Evolutionary conservation across 35 echinoderm and acorn worm species (phyloP), one percentile per base, ranked within the genome.

Genomic region (Apostichopus parvimensis): DNA sequence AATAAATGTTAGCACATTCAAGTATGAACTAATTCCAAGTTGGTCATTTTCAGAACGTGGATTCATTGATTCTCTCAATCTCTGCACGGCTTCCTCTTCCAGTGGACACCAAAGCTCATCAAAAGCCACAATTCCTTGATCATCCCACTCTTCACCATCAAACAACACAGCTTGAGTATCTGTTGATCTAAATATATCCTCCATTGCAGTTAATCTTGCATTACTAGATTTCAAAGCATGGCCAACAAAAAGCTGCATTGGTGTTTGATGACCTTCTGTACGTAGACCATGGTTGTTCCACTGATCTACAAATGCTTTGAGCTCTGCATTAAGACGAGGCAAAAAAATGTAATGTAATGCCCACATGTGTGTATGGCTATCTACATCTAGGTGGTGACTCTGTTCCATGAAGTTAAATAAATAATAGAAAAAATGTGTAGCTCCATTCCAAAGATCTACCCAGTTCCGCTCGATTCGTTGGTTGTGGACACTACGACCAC

Each of bases 281-380:
- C 91, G 72, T 56, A 95, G 25, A 11, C 94, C 82, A 60, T 95
- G 94, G 28, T 89, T 79, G 65, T 95, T 93, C 90, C 91, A 95
- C 58, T 92, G 85, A 22, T 59, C 18, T 55, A 56, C 45, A 71
- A 93, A 89, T 17, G 11, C 54, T 1, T 52, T 6, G 0, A 95
- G 28, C 5, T 78, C 82, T 28, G 64, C 59, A 70, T 95, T 80
- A 0, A 95, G 73, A 25, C 94, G 77, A 60, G 94, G 91, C 53
- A 93, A 25, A 53, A 79, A 95, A 5, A 89, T 58, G 72, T 93
- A 95, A 59, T 95, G 91, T 23, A 95, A 57, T 18, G 91, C 91
- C 84, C 73, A 93, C 55, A 93, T 82, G 8, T 95, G 82, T 15
- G 78, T 28, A 1, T 86, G 86, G 82, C 90, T 95, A 59, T 93